Conservation (phyloP, 2,888 invertebrate genomes). For the Noctua comes region DNA sequence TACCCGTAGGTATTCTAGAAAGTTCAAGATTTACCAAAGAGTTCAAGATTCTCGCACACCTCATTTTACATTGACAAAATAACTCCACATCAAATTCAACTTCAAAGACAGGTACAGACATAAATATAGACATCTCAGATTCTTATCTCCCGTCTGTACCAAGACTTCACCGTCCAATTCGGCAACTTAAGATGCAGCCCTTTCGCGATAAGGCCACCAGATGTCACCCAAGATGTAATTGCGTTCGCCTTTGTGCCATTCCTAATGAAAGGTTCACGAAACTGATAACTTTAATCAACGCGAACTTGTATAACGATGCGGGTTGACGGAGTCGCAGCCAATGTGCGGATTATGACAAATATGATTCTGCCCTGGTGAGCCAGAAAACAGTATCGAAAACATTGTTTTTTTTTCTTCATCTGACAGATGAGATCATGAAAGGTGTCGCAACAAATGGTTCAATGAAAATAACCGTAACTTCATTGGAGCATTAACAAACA, state of each 20-base stretch:
- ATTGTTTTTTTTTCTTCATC: neutral
- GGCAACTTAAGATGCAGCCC: constrained; percentile 85
- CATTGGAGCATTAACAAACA: neutral
- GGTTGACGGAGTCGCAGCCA: constrained; percentile 73
- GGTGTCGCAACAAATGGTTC: neutral
- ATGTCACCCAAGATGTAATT: constrained; percentile 87
- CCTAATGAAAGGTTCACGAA: constrained; percentile 88
- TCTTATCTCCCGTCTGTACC: constrained; percentile 57
- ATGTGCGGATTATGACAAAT: constrained; percentile 36
- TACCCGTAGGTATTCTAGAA: no score
- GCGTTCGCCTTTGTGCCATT: constrained; percentile 86
- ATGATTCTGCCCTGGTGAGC: constrained; percentile 16
- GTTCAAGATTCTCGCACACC: neutral
- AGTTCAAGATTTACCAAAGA: neutral
- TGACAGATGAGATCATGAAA: neutral
- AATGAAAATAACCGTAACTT: neutral
- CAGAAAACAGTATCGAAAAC: neutral
- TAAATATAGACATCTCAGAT: constrained; percentile 62
- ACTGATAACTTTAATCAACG: constrained; percentile 90
- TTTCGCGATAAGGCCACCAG: constrained; percentile 87
- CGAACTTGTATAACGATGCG: constrained; percentile 85
- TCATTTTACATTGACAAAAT: constrained; percentile 27
- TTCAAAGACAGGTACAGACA: constrained; percentile 43
- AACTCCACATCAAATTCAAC: constrained; percentile 37
- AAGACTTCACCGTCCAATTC: constrained; percentile 65